A percentile compares a stretch with the other conserved stretches of the same genome.
Conservation (phyloP, 2,888 invertebrate species). For the Maniola hyperantus region DNA sequence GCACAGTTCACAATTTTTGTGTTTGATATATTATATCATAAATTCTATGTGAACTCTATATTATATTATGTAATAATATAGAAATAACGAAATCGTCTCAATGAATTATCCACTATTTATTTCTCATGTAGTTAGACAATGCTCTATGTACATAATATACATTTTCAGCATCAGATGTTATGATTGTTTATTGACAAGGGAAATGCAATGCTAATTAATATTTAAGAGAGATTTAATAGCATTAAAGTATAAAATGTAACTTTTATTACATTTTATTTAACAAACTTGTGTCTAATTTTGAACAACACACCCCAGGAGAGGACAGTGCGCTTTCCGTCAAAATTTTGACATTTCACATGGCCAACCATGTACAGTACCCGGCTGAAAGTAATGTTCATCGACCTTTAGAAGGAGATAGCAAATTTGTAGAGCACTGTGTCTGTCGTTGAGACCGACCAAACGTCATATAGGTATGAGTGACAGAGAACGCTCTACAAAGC, state of each 20-base stretch:
- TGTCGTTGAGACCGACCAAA: too few species aligned
- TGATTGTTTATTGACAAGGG: constrained; percentile 58
- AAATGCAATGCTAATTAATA: constrained; percentile 60
- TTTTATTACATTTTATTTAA: constrained; percentile 71
- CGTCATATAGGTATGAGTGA: too few species aligned
- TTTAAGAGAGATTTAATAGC: constrained; percentile 64
- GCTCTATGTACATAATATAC: constrained; percentile 39
- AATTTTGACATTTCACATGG: background rate
- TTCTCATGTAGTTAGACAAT: constrained; percentile 41
- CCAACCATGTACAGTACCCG: too few species aligned
- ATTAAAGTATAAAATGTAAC: constrained; percentile 59
- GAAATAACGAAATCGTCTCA: constrained; percentile 28
- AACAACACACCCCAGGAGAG: background rate
- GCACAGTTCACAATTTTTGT: background rate
- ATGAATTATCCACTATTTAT: constrained; percentile 44
- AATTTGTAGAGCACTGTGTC: too few species aligned
- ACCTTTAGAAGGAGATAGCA: too few species aligned
- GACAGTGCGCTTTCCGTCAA: background rate
- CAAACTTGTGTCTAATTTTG: constrained; percentile 44
- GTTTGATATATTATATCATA: background rate
- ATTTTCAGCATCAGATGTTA: constrained; percentile 51
- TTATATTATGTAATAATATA: background rate
- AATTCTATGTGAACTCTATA: background rate
- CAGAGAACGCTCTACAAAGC: too few species aligned
- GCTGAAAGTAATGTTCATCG: too few species aligned